phyloP scores from a whole-genome alignment of 2,797 vertebrate genomes.

The Helicolenus hilgendorfi region DNA sequence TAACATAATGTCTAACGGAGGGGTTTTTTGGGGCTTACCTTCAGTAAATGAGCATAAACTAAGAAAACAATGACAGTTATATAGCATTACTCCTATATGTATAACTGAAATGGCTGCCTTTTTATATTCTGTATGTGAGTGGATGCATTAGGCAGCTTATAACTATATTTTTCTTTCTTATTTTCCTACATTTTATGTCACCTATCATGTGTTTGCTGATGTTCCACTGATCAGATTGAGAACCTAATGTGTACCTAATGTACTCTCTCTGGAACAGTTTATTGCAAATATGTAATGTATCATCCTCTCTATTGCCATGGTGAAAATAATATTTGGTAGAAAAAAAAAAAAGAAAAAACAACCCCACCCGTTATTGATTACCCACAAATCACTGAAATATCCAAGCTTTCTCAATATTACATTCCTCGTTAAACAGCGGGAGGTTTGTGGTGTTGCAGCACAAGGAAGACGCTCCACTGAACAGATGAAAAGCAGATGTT shows the following conservation, averaged over 20 bases:
- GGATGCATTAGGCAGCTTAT: neutral
- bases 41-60: neutral
- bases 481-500: constrained; percentile 21
- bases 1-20: neutral
- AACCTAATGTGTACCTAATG: neutral
- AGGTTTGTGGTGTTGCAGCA: neutral
- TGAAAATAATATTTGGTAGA: constrained; percentile 29
- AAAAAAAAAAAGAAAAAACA: neutral
- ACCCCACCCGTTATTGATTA: constrained; percentile 12
- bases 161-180: neutral
- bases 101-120: neutral
- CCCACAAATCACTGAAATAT: neutral
- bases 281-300: neutral
- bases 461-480: neutral
- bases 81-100: neutral
- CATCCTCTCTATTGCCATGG: neutral
- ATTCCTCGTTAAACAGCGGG: constrained; percentile 11
- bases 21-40: constrained; percentile 9
- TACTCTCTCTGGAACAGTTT: neutral
- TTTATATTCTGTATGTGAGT: neutral
- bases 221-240: neutral
- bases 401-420: neutral
- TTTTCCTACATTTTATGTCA: neutral
- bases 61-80: neutral
- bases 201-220: neutral